A percentile compares a stretch with the other conserved stretches of the same genome.
Evolutionary conservation across 1,140 invertebrate species (phyloP).

Genomic region (Drosophila tropicalis): DNA sequence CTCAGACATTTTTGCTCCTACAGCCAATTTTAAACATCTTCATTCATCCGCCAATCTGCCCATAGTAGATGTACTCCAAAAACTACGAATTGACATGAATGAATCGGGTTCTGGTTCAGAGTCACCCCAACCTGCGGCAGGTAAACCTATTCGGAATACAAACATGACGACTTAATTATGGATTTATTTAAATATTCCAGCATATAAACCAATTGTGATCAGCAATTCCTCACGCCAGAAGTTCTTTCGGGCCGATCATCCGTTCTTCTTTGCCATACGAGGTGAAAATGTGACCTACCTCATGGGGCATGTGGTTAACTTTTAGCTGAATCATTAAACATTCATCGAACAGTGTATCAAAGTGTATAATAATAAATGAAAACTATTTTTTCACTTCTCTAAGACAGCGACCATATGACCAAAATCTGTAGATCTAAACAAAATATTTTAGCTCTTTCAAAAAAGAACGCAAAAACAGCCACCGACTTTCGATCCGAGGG

Average conservation of each 20-base stretch:
- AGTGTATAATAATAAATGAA: conserved; percentile 10
- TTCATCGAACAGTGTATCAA: background rate
- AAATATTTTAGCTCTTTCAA: too few relatives aligned
- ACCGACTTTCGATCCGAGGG: too few relatives aligned
- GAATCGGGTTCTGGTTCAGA: conserved; percentile 72
- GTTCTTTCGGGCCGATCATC: conserved; percentile 81
- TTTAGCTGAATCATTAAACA: conserved; percentile 31
- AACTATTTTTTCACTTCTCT: conserved; percentile 1
- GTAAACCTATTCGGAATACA: conserved; percentile 22
- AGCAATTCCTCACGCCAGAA: conserved; percentile 78
- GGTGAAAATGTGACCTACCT: conserved; percentile 69
- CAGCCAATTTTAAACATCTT: conserved; percentile 74
- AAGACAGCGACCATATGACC: background rate
- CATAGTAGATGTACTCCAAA: conserved; percentile 68
- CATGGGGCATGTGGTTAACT: conserved; percentile 69
- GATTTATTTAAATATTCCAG: conserved; percentile 34
- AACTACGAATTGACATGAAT: conserved; percentile 64
- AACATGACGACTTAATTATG: too few relatives aligned
- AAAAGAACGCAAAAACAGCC: too few relatives aligned
- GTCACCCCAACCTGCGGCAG: conserved; percentile 37
- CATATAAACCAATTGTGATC: conserved; percentile 77
- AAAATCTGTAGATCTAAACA: too few relatives aligned
- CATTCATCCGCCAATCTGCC: conserved; percentile 48
- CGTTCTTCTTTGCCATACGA: conserved; percentile 79
- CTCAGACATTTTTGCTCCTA: conserved; percentile 54